Evolutionary conservation across 1,140 invertebrate species (phyloP), one percentile per base, ranked within the genome.

Genomic region (Ceratina japonica): DNA sequence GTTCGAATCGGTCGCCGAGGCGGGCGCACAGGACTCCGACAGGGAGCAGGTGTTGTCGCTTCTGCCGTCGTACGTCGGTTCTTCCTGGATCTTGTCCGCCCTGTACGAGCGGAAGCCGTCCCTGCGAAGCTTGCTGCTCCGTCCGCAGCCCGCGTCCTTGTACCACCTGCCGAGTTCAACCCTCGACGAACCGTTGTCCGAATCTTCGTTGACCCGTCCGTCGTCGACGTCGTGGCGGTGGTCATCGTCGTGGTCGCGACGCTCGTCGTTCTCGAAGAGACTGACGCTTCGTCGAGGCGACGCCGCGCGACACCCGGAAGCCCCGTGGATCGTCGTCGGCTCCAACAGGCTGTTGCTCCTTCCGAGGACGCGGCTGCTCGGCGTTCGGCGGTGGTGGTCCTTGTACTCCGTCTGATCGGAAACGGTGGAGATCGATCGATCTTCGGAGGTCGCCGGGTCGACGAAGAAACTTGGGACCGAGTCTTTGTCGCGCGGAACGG

Each of bases 11-110:
- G 77, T 87, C 0, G 69, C 62, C 0, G 88, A 80, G 13, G 69
- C 16, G 7, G 87, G 88, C 0, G 85, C 83, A 4, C 81, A 75
- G n/a, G n/a, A n/a, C 16, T 90, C 88, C 3, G 84, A 89, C 0
- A 62, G 24, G 13, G 85, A 84, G 12, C 75, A 54, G 52, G 18
- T 12, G 3, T 74, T 80, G 65, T 7, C 44, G 15, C 12, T 73
- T 24, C 27, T 64, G 59, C 59, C 37, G 13, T 69, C 68, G 24
- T 81, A 73, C n/a, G 52, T 3, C 5, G 70, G 64, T 49, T 92
- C 91, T 31, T 92, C 91, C 52, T 92, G 91, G 8, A 92, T 92
- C 59, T 92, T 91, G 0, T 92, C 90, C 3, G 87, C 79, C 15
- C 85, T 79, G 15, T 88, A 87, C 69, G 75, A 63, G 2, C 83